Evolutionary conservation across 2,888 invertebrate genomes (phyloP).

Genomic region (Hirtodrosophila confusa): DNA sequence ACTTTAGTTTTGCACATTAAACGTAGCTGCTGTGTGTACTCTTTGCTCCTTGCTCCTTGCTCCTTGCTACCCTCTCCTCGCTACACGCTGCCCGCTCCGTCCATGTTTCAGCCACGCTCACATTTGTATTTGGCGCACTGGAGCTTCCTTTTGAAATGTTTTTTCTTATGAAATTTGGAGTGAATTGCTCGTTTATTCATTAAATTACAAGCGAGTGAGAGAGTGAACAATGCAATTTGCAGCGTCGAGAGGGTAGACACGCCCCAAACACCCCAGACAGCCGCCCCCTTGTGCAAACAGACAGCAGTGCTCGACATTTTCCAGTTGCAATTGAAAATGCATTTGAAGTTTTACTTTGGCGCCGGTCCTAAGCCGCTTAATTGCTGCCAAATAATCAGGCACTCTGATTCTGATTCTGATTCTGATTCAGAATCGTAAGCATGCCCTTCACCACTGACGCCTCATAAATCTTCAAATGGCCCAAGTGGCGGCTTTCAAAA

Average conservation of each 20-base stretch:
- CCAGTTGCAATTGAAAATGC: slow-evolving; percentile 37
- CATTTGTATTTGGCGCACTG: neutral
- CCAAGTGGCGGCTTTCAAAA: slow-evolving; percentile 29
- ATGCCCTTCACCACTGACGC: slow-evolving; percentile 20
- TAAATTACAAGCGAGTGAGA: slow-evolving; percentile 55
- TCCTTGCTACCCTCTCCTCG: neutral
- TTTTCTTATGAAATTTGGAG: slow-evolving; percentile 54
- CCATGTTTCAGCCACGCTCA: neutral
- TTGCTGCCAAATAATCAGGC: slow-evolving; percentile 54
- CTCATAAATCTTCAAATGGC: slow-evolving; percentile 57
- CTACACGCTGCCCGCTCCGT: neutral
- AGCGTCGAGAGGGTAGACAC: slow-evolving; percentile 4
- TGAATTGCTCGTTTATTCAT: slow-evolving; percentile 64
- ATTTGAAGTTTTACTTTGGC: slow-evolving; percentile 37
- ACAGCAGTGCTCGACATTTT: slow-evolving; percentile 33
- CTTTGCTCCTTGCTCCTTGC: neutral
- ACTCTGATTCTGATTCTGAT: neutral
- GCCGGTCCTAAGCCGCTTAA: slow-evolving; percentile 61
- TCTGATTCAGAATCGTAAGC: slow-evolving; percentile 19
- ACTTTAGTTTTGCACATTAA: slow-evolving; percentile 59
- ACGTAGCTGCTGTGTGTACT: slow-evolving; percentile 32
- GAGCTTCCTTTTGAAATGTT: slow-evolving; percentile 4
- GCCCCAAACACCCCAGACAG: neutral
- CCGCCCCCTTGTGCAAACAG: neutral
- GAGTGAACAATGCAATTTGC: slow-evolving; percentile 64